Percentiles rank a stretch among this genome's conserved stretches.
phyloP scores from a whole-genome alignment of 1,140 invertebrate genomes.

The Drosophila carrolli region DNA sequence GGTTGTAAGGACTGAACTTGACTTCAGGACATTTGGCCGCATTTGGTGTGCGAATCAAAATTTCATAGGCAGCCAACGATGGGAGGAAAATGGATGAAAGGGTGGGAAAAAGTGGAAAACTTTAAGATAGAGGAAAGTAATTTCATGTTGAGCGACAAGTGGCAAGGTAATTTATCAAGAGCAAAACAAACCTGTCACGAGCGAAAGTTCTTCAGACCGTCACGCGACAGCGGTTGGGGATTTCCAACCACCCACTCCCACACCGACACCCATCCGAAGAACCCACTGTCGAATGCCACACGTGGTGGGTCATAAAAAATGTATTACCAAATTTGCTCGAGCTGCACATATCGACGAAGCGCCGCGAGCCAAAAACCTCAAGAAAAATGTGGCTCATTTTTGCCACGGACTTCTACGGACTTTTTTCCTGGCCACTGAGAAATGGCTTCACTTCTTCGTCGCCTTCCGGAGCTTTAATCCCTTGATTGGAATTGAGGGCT shows the following conservation, averaged over 20 bases:
- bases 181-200: conserved; percentile 37
- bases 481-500: conserved; percentile 53
- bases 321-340: conserved; percentile 65
- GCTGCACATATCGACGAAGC: conserved; percentile 32
- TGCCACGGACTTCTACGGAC: background rate
- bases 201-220: conserved; percentile 13
- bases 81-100: conserved; percentile 3
- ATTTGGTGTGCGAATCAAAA: conserved; percentile 39
- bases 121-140: conserved; percentile 49
- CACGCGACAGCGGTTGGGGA: conserved; percentile 51
- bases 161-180: conserved; percentile 72
- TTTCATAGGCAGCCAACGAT: conserved; percentile 7
- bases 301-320: conserved; percentile 67
- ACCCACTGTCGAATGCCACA: conserved; percentile 19
- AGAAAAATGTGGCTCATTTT: conserved; percentile 47
- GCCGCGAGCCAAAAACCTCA: conserved; percentile 41
- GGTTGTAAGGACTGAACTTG: conserved; percentile 29
- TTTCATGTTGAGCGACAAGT: conserved; percentile 64
- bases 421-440: conserved; percentile 25
- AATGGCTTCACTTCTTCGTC: conserved; percentile 18
- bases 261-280: background rate
- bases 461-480: conserved; percentile 34
- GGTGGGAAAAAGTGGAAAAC: conserved; percentile 16
- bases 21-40: conserved; percentile 31
- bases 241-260: conserved; percentile 13